Evolutionary conservation across 2,113 vertebrate genomes (phyloP).

Genomic region (Tragulus kanchil): DNA sequence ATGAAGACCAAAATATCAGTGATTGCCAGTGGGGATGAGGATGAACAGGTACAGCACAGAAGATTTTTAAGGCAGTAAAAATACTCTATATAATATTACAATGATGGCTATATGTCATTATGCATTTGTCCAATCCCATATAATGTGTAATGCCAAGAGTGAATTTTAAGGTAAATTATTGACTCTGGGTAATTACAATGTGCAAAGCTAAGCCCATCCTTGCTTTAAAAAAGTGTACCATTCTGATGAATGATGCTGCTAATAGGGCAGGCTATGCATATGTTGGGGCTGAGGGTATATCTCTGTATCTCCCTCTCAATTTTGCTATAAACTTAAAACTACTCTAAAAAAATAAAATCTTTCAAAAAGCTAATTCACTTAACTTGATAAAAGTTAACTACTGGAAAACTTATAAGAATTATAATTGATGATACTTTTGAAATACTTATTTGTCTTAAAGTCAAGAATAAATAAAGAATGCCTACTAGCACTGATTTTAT

Average conservation of each 20-base stretch:
- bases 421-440: not conserved
- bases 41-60: not conserved
- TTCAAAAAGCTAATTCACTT: not conserved
- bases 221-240: not conserved
- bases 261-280: not conserved
- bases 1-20: not conserved
- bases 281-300: not conserved
- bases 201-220: not conserved
- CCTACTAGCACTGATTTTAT: not conserved
- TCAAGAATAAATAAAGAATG: not conserved
- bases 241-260: not conserved
- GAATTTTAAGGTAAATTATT: not conserved
- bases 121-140: not conserved
- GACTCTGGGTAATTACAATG: not conserved
- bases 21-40: not conserved
- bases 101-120: not conserved
- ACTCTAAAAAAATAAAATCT: not conserved
- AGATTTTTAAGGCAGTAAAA: not conserved
- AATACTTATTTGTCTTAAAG: not conserved
- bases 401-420: not conserved
- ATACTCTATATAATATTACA: not conserved
- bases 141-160: not conserved
- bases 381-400: not conserved
- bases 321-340: not conserved
- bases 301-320: not conserved